Percentiles rank a stretch among this genome's conserved stretches.
phyloP scores from a whole-genome alignment of 2,113 vertebrate species.

The Actinemys pallida region DNA sequence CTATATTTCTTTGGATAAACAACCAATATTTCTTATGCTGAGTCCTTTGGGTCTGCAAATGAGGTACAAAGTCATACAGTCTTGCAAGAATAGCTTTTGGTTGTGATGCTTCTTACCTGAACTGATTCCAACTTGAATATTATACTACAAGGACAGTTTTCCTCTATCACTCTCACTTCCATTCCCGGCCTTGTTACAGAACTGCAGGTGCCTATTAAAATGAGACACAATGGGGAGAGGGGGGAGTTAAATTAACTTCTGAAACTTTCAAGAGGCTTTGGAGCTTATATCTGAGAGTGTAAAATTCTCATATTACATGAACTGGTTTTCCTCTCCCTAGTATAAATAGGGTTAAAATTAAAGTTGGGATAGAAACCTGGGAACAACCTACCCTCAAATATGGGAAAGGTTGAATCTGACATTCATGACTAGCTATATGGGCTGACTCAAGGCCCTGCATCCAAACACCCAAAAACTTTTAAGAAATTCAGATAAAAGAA shows the following conservation, averaged over 20 bases:
- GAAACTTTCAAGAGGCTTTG: not conserved
- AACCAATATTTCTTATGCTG: not conserved
- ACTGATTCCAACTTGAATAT: not conserved
- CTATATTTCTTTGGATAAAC: not conserved
- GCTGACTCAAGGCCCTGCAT: accelerated
- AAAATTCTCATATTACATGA: accelerated
- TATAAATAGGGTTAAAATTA: not conserved
- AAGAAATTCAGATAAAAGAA: not conserved
- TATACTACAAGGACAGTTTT: not conserved
- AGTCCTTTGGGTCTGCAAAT: not conserved
- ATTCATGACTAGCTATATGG: not conserved
- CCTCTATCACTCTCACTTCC: not conserved
- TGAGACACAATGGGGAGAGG: not conserved
- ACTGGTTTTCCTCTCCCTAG: not conserved
- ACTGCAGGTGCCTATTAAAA: not conserved
- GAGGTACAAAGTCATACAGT: not conserved
- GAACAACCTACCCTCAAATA: not conserved
- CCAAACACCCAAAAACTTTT: not conserved
- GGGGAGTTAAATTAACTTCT: accelerated
- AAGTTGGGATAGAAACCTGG: not conserved
- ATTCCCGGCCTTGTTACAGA: not conserved
- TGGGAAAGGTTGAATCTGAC: not conserved
- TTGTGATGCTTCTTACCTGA: not conserved
- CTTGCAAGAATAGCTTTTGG: not conserved
- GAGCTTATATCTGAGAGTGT: not conserved